Conservation (phyloP, 92 coral and sea anemone genomes). For the Actinernus sp. region DNA sequence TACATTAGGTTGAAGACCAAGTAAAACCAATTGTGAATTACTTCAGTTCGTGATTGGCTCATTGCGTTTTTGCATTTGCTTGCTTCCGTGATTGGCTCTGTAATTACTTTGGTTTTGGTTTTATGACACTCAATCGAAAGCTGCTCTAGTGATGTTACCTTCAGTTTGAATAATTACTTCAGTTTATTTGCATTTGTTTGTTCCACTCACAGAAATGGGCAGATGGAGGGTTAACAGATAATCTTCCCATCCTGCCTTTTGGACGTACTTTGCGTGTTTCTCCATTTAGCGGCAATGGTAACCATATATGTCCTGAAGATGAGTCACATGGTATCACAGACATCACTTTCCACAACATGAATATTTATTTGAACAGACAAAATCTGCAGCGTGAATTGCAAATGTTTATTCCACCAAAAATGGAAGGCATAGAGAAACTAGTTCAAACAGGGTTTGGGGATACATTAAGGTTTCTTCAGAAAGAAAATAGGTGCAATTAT, state of each 20-base stretch:
- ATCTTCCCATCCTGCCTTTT: slow-evolving; percentile 81
- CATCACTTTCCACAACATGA: slow-evolving; percentile 80
- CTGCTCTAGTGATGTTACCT: not conserved
- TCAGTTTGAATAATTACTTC: too few relatives aligned
- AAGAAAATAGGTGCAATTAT: slow-evolving; percentile 50
- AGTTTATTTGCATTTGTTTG: slow-evolving; percentile 1
- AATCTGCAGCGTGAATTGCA: slow-evolving; percentile 85
- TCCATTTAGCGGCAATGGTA: slow-evolving; percentile 89
- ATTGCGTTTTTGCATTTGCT: not conserved
- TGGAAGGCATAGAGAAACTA: slow-evolving; percentile 79
- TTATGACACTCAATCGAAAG: too few relatives aligned
- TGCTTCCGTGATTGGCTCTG: too few relatives aligned
- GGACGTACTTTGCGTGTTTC: slow-evolving; percentile 89
- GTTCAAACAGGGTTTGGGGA: slow-evolving; percentile 79
- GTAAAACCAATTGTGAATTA: too few relatives aligned
- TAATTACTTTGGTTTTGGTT: too few relatives aligned
- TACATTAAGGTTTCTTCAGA: slow-evolving; percentile 66
- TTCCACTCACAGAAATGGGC: slow-evolving; percentile 83
- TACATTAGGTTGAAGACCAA: too few relatives aligned
- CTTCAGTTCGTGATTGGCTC: too few relatives aligned
- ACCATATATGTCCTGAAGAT: slow-evolving; percentile 89
- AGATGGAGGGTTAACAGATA: slow-evolving; percentile 95
- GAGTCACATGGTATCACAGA: slow-evolving; percentile 71
- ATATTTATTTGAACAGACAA: slow-evolving; percentile 78
- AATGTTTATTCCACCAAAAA: slow-evolving; percentile 87